Conservation (phyloP, 1,140 invertebrate genomes). For the Pectinophora gossypiella region DNA sequence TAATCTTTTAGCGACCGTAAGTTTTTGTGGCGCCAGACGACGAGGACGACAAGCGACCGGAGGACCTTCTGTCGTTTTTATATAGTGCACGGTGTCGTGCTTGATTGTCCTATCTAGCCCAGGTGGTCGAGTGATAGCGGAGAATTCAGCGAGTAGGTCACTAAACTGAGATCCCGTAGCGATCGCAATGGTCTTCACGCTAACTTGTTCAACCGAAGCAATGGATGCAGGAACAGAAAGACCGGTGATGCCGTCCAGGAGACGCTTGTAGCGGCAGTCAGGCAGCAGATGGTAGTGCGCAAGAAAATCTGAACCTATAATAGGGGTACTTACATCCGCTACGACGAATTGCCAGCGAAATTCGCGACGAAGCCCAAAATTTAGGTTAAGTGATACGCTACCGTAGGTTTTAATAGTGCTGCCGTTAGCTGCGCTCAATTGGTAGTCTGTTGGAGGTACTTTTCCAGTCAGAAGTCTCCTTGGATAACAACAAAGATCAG, state of each 20-base stretch:
- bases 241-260: neutral
- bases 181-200: neutral
- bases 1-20: neutral
- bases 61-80: neutral
- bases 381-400: too few species aligned
- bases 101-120: neutral
- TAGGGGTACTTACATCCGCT: too few species aligned
- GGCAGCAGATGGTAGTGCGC: neutral
- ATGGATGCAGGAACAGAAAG: neutral
- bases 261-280: neutral
- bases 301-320: neutral
- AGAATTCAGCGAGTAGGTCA: neutral
- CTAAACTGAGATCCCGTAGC: neutral
- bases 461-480: neutral
- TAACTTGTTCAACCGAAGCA: neutral
- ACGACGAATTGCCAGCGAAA: too few species aligned
- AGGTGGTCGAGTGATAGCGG: neutral
- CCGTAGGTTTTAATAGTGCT: neutral
- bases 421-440: neutral
- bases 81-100: neutral
- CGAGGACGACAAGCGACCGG: neutral
- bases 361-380: too few species aligned
- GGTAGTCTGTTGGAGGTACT: neutral
- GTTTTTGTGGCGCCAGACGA: neutral
- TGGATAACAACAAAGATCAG: too few species aligned